phyloP scores from a whole-genome alignment of 2,113 vertebrate genomes.

The Oriolus oriolus region DNA sequence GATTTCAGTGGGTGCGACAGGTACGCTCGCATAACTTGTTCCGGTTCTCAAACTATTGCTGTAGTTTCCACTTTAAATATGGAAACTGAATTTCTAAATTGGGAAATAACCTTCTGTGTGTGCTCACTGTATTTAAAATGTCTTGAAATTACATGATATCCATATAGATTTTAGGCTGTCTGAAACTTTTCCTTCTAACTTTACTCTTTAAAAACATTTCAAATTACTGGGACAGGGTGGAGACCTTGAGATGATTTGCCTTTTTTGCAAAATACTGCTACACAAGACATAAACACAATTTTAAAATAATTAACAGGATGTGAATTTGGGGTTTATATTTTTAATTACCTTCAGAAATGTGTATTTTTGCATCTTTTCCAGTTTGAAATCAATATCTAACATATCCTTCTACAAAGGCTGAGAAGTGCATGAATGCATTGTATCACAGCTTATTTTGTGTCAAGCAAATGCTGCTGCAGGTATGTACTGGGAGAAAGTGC shows the following conservation, averaged over 20 bases:
- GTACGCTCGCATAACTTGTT: background rate
- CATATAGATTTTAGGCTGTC: background rate
- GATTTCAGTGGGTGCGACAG: background rate
- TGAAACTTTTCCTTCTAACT: background rate
- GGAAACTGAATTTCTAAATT: background rate
- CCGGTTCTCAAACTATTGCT: background rate
- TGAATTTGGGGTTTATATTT: background rate
- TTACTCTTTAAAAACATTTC: background rate
- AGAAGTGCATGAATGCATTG: background rate
- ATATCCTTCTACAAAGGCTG: background rate
- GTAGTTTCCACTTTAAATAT: background rate
- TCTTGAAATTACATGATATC: slow-evolving; percentile 19
- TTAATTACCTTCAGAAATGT: background rate
- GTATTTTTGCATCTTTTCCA: background rate
- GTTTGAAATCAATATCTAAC: background rate
- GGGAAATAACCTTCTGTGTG: background rate
- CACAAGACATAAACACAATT: background rate
- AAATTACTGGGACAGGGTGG: background rate
- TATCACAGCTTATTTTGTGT: background rate
- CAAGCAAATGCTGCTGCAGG: background rate
- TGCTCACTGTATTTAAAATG: background rate
- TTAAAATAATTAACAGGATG: background rate
- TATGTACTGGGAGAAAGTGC: rapidly evolving
- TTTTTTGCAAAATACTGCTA: background rate
- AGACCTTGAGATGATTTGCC: background rate